Conservation (phyloP, 2,113 vertebrate species). For the Onychostruthus taczanowskii region DNA sequence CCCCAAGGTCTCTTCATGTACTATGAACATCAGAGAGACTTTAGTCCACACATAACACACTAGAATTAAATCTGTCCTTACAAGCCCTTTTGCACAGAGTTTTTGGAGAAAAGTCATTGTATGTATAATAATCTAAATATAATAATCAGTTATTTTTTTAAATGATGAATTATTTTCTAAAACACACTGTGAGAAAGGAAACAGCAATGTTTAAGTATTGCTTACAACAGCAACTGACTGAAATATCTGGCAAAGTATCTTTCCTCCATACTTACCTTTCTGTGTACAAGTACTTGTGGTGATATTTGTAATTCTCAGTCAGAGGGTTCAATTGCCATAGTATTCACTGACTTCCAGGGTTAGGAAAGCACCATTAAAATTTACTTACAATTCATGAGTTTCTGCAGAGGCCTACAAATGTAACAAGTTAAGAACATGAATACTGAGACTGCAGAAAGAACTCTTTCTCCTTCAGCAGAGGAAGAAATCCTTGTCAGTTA, state of each 20-base stretch:
- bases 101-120: background rate
- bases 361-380: background rate
- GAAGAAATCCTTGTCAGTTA: background rate
- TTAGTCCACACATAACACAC: background rate
- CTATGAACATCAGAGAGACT: background rate
- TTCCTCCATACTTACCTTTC: background rate
- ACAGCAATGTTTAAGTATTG: background rate
- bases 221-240: background rate
- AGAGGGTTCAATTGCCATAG: background rate
- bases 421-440: background rate
- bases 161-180: background rate
- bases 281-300: background rate
- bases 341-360: background rate
- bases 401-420: background rate
- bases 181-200: background rate
- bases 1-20: background rate
- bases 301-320: background rate
- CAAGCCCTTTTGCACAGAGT: background rate
- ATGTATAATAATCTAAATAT: background rate
- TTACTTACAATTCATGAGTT: background rate
- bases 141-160: fast-evolving
- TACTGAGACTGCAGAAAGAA: background rate
- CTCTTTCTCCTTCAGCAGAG: background rate
- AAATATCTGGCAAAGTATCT: background rate
- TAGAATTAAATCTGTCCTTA: background rate